Percentiles rank a stretch among this genome's conserved stretches.
These are phyloP conservation scores for Condylura cristata DNA, from an alignment of 2,113 vertebrate genomes.

Conservation along the genomic window DNA sequence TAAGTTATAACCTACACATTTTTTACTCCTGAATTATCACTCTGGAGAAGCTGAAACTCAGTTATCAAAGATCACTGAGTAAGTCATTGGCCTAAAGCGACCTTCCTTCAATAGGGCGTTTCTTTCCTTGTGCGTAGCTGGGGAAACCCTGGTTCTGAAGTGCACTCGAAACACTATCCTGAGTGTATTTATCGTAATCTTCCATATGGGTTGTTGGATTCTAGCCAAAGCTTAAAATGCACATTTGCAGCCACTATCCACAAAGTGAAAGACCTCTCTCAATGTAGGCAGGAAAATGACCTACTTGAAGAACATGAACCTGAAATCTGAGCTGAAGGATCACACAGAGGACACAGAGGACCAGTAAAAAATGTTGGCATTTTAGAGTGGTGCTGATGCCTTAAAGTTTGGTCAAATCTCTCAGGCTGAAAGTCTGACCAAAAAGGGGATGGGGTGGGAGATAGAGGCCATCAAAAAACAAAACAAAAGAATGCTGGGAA, in stretches of 20 bases:
- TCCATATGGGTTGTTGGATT: background rate
- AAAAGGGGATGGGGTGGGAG: too few relatives aligned
- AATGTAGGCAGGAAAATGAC: background rate
- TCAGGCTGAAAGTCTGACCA: background rate
- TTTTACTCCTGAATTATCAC: background rate
- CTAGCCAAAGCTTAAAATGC: background rate
- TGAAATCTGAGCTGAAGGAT: background rate
- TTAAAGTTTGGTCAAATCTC: background rate
- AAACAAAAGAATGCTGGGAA: too few relatives aligned
- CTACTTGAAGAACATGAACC: background rate
- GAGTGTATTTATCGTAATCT: background rate
- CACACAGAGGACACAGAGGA: background rate
- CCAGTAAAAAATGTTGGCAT: background rate
- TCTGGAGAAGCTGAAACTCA: background rate
- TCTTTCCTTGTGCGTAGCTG: too few relatives aligned
- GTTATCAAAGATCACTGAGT: background rate
- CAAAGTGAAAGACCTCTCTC: background rate
- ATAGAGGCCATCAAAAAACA: too few relatives aligned
- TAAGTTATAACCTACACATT: too few relatives aligned
- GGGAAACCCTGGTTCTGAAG: background rate
- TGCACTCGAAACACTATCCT: background rate
- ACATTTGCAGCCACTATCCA: background rate
- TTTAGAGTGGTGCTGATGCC: background rate
- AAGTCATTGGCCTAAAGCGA: background rate
- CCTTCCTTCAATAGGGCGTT: background rate